Percentiles rank a stretch among this genome's conserved stretches.
These are phyloP conservation scores for Choloepus hoffmanni DNA, from an alignment of 2,113 vertebrate species.

Conservation along the genomic window DNA sequence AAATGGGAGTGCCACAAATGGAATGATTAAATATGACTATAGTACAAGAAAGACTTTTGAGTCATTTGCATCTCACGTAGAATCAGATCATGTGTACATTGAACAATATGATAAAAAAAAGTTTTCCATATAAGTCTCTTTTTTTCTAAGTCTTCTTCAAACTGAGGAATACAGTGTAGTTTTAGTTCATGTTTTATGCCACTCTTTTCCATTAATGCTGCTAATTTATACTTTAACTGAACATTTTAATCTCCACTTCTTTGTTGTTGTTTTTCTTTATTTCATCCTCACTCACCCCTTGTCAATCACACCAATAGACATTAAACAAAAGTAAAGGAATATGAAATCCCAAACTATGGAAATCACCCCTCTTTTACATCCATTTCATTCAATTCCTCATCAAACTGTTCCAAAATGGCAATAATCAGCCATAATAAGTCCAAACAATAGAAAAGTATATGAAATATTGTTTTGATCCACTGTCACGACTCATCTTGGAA, in stretches of 20 bases:
- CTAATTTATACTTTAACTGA: background rate
- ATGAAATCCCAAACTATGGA: background rate
- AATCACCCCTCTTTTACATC: background rate
- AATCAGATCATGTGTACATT: background rate
- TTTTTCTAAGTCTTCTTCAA: background rate
- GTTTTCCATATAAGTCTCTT: background rate
- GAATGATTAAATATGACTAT: slow-evolving; percentile 55
- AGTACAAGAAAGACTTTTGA: slow-evolving; percentile 54
- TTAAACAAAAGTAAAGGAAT: background rate
- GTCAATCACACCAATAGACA: background rate
- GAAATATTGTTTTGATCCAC: background rate
- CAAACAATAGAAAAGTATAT: background rate
- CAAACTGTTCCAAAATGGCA: background rate
- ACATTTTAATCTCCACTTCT: background rate
- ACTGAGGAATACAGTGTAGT: background rate
- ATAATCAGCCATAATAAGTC: background rate
- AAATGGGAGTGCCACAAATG: slow-evolving; percentile 18
- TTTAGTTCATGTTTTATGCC: background rate
- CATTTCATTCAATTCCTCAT: background rate
- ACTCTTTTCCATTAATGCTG: background rate
- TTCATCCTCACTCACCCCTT: background rate
- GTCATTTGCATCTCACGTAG: slow-evolving; percentile 20
- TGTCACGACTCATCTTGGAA: background rate
- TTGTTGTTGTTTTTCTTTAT: background rate
- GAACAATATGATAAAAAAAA: background rate